These are phyloP conservation scores for Alviniconcha strummeri DNA, from an alignment of 2,888 invertebrate genomes.

Conservation along the genomic window DNA sequence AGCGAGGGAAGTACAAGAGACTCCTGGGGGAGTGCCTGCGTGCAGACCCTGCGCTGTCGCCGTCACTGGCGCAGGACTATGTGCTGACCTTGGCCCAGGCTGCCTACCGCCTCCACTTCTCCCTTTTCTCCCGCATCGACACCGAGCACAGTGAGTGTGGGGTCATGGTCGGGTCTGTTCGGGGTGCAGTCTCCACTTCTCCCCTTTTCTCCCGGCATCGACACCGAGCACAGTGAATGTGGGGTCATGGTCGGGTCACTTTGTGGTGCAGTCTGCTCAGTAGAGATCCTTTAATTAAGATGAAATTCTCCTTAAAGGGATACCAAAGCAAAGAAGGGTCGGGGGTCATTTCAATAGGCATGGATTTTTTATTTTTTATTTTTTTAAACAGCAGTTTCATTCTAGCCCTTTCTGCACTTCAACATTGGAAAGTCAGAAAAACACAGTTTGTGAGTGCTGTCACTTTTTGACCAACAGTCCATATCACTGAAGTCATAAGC, in stretches of 20 bases:
- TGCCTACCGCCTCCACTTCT: conserved; percentile 2
- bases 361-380: no score
- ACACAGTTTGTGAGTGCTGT: no score
- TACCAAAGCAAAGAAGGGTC: no score
- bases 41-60: background rate
- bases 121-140: background rate
- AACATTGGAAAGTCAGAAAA: no score
- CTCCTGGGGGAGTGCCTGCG: background rate
- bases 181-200: background rate
- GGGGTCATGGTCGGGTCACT: background rate
- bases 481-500: no score
- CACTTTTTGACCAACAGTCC: no score
- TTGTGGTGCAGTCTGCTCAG: background rate
- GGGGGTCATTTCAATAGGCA: no score
- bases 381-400: no score
- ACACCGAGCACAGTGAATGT: background rate
- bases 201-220: background rate
- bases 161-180: background rate
- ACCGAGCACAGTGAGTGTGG: background rate
- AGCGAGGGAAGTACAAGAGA: background rate
- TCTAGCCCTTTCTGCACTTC: no score
- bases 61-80: background rate
- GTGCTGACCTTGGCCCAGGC: background rate
- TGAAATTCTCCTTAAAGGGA: no score
- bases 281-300: no score